Evolutionary conservation across 2,797 vertebrate genomes (phyloP).

Genomic region (Chelonia mydas): DNA sequence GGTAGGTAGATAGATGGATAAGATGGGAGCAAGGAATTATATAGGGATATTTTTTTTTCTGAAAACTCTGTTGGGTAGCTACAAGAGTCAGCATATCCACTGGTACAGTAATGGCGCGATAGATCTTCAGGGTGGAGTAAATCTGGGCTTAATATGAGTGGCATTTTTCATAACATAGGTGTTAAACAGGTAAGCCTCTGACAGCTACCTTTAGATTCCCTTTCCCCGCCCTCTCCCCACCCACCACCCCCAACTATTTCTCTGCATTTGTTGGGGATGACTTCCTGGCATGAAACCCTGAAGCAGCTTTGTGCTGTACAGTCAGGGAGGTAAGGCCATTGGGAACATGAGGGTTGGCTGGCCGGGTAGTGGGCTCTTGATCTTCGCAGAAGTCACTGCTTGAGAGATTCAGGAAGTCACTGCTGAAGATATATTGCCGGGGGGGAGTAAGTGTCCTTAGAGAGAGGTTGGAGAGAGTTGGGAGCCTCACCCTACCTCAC

Average conservation of each 20-base stretch:
- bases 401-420: too few relatives aligned
- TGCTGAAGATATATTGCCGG: neutral
- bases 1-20: neutral
- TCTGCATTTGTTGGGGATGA: neutral
- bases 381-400: fast-evolving
- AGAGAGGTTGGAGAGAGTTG: neutral
- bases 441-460: neutral
- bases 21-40: neutral
- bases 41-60: neutral
- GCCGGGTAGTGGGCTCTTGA: fast-evolving
- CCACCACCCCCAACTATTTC: neutral
- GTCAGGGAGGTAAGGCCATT: neutral
- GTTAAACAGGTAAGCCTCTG: neutral
- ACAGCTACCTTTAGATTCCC: neutral
- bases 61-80: neutral
- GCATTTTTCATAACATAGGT: neutral
- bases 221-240: fast-evolving
- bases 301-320: neutral
- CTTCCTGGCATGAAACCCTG: neutral
- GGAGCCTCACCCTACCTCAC: neutral
- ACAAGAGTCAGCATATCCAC: neutral
- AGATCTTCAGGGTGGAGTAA: neutral
- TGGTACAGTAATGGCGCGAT: neutral
- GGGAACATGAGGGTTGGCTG: too few relatives aligned
- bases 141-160: neutral